Evolutionary conservation across 2,888 invertebrate genomes (phyloP), one percentile per base, ranked within the genome.

Genomic region (Melolontha melolontha): DNA sequence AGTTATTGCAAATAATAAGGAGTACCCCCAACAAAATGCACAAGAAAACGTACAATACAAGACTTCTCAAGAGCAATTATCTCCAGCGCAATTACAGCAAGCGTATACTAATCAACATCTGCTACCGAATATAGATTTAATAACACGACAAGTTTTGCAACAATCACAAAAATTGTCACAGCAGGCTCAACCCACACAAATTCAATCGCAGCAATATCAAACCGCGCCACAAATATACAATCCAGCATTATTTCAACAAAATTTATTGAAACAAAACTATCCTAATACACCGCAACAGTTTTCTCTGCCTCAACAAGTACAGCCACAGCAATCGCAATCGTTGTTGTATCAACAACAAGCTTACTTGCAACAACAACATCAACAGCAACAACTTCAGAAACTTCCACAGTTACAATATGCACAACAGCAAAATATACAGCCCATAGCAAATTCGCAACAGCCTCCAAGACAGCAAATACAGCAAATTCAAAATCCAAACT

Each of bases 291-390:
- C 59, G 1, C 59, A 62, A 14, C 59, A 62, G 27, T 54, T 52
- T 44, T 49, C 34, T 12, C 50, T 49, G 14, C 59, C 66, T 47
- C 73, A 76, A 27, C 81, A 81, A 64, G 67, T 63, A 39, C 74
- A 57, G 29, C 81, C 83, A 40, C 72, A 78, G 0, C 73, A 78
- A 44, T 76, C 79, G 0, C 73, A 78, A 64, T 55, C n/a, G n/a
- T n/a, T n/a, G n/a, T n/a, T 70, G 74, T 79, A 63, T 75, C 76
- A 17, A 78, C 81, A 67, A 75, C 79, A 1, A 27, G 4, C 22
- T 17, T 49, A 49, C 29, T 29, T 52, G 39, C 69, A 64, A 42
- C 69, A 52, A 7, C 57, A 12, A 14, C 59, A 66, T n/a, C n/a
- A n/a, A n/a, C 59, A 59, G 29, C 14, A 29, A 14, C 59, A 66